phyloP scores from a whole-genome alignment of 2,888 invertebrate species.

The Nephrocerus scutellatus region DNA sequence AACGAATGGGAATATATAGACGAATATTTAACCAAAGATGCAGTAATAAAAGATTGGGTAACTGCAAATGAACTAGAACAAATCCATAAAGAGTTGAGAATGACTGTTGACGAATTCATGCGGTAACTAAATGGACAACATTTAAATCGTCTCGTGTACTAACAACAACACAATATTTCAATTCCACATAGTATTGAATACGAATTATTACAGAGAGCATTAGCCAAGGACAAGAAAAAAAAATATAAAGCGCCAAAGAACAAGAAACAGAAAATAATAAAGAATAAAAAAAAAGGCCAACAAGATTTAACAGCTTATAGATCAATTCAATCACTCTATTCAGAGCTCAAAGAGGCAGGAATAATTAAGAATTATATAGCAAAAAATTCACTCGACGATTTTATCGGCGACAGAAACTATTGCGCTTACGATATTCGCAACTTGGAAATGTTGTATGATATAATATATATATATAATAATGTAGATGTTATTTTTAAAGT shows the following conservation, averaged over 20 bases:
- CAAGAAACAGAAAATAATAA: constrained; percentile 31
- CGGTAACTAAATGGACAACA: constrained; percentile 29
- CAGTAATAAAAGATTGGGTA: constrained; percentile 40
- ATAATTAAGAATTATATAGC: constrained; percentile 59
- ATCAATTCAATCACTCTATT: constrained; percentile 57
- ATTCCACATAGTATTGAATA: constrained; percentile 37
- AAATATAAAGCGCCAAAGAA: constrained; percentile 32
- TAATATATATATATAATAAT: too few species aligned
- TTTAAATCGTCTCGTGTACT: background rate
- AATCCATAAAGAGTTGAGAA: constrained; percentile 51
- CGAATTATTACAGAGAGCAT: constrained; percentile 44
- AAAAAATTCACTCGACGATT: constrained; percentile 52
- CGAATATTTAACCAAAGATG: constrained; percentile 39
- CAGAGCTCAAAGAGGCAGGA: constrained; percentile 51
- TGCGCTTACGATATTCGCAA: constrained; percentile 48
- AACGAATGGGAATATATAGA: constrained; percentile 41
- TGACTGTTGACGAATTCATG: constrained; percentile 50
- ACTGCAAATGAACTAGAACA: constrained; percentile 49
- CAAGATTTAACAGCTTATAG: constrained; percentile 57
- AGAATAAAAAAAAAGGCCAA: constrained; percentile 48
- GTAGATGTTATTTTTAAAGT: too few species aligned
- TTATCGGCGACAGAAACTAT: constrained; percentile 59
- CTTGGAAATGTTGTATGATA: background rate
- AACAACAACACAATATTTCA: background rate
- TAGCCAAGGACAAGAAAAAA: constrained; percentile 38